Conservation (phyloP, 2,797 vertebrate genomes). For the Benthosema pterotum region DNA sequence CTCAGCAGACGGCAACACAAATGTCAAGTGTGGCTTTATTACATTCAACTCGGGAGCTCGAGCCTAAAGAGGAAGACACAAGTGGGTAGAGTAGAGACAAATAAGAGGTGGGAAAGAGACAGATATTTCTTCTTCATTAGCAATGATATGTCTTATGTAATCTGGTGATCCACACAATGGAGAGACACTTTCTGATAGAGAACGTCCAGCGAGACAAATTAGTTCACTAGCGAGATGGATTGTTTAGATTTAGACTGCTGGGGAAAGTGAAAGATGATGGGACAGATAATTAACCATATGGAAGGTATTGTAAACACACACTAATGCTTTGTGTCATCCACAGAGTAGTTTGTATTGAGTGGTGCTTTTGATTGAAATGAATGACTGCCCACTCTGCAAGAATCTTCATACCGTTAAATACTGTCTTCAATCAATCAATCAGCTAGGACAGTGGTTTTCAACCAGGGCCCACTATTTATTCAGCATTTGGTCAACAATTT, state of each 20-base stretch:
- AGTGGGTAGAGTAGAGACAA: slow-evolving; percentile 8
- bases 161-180: slow-evolving; percentile 56
- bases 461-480: too few relatives aligned
- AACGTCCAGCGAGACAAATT: slow-evolving; percentile 43
- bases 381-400: too few relatives aligned
- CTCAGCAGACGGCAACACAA: slow-evolving; percentile 65
- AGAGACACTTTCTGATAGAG: slow-evolving; percentile 50
- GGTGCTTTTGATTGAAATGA: too few relatives aligned
- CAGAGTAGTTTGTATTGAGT: too few relatives aligned
- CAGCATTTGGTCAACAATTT: too few relatives aligned
- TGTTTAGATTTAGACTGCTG: slow-evolving; percentile 28
- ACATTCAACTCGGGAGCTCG: slow-evolving; percentile 17
- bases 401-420: too few relatives aligned
- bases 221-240: neutral
- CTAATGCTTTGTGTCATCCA: too few relatives aligned
- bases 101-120: slow-evolving; percentile 40
- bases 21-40: slow-evolving; percentile 71
- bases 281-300: neutral
- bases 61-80: slow-evolving; percentile 24
- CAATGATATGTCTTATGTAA: slow-evolving; percentile 74
- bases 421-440: too few relatives aligned
- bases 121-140: slow-evolving; percentile 72
- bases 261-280: neutral
- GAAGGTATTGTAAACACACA: too few relatives aligned
- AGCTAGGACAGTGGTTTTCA: too few relatives aligned